A percentile compares a stretch with the other conserved stretches of the same genome.
phyloP scores from a whole-genome alignment of 1,140 invertebrate species.

The Apolygus lucorum region DNA sequence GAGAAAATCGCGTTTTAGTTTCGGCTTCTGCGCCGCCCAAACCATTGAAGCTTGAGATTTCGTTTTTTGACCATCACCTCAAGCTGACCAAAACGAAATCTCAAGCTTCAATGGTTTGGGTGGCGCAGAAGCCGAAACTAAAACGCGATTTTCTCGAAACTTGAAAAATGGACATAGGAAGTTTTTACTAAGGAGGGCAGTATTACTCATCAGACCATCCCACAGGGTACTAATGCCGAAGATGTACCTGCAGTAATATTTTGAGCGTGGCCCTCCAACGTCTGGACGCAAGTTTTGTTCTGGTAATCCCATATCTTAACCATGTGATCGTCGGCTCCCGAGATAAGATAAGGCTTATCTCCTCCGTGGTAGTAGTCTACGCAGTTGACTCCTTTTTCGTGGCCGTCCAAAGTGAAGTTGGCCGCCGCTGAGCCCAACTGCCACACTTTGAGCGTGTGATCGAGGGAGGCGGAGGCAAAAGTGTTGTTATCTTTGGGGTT shows the following conservation, averaged over 20 bases:
- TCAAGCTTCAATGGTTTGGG: too few species aligned
- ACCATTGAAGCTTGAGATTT: too few species aligned
- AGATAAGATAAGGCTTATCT: conserved; percentile 99
- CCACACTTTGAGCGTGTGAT: conserved; percentile 97
- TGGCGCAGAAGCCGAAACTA: too few species aligned
- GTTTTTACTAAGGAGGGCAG: too few species aligned
- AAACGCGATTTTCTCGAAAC: too few species aligned
- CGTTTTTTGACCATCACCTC: too few species aligned
- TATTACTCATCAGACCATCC: not conserved
- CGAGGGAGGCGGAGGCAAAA: conserved; percentile 97
- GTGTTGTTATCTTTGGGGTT: conserved; percentile 99
- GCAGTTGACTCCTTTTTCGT: conserved; percentile 98
- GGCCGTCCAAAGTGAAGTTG: conserved; percentile 97
- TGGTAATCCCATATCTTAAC: conserved; percentile 99
- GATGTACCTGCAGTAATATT: conserved; percentile 69
- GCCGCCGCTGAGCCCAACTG: conserved; percentile 92
- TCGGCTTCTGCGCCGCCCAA: too few species aligned
- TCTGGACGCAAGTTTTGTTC: conserved; percentile 99
- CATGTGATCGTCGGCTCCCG: conserved; percentile 92
- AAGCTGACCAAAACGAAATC: too few species aligned
- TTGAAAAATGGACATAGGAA: too few species aligned
- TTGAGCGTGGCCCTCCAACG: conserved; percentile 91
- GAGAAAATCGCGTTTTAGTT: too few species aligned
- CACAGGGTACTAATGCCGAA: too few species aligned
- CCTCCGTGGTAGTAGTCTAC: conserved; percentile 99